Evolutionary conservation across 2,888 invertebrate genomes (phyloP), one percentile per base, ranked within the genome.

Genomic region (Torymus tubicola): DNA sequence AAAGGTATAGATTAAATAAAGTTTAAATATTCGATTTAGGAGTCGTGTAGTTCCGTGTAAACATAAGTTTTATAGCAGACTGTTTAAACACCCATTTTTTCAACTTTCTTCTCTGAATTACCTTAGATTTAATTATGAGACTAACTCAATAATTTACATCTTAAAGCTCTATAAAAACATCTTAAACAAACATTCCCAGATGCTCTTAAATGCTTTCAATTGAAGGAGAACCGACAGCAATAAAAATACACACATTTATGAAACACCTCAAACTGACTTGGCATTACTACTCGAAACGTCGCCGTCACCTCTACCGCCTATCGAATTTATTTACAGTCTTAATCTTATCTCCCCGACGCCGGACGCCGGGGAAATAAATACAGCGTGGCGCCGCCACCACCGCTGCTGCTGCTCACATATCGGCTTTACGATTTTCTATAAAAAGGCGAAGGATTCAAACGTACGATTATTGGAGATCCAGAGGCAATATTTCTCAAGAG

Each of bases 381-480:
- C 53, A 31, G 24, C 53, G 42, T 4, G 58, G 42, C 11, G 58
- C 50, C 21, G 24, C 55, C 24, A 21, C 21, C 57, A 14, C 55
- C 61, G 18, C 57, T 16, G 50, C 21, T 50, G 18, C 55, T 55
- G 18, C 57, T 16, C 69, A 70, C 65, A 70, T 52, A 73, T 74
- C 75, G 67, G 72, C 63, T 77, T 77, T 77, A 81, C 70, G 77
- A 74, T 78, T 81, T 74, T 78, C 78, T 68, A 78, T 78, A 78
- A 73, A 81, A 81, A 58, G 64, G 5, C 55, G 52, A 14, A 50
- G 74, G 73, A 81, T 77, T 73, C 74, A 67, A 81, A 81, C 63
- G 57, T 78, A 78, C 75, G 81, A 75, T 78, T 81, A 78, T 81
- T 78, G 81, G 67, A 31, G 57, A 67, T 71, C 53, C 18, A 21